phyloP scores from a whole-genome alignment of 2,888 invertebrate species.

The Torymus texanus region DNA sequence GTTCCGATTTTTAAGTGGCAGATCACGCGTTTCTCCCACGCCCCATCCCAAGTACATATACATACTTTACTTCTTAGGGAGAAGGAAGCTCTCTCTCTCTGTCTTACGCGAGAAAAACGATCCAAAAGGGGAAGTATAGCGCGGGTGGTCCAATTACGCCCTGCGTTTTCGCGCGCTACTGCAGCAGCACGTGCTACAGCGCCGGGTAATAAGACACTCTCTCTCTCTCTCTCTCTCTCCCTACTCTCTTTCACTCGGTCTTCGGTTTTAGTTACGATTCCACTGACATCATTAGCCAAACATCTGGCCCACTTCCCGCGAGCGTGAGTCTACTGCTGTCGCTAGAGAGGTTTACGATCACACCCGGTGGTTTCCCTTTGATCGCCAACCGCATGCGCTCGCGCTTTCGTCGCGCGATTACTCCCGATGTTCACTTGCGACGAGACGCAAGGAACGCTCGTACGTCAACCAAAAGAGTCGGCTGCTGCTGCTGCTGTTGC shows the following conservation, averaged over 20 bases:
- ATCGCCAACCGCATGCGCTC: slow-evolving; percentile 50
- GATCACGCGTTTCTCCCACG: slow-evolving; percentile 7
- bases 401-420: slow-evolving; percentile 48
- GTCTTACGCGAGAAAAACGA: slow-evolving; percentile 10
- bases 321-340: too few species aligned
- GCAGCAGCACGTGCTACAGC: slow-evolving; percentile 67
- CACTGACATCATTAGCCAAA: slow-evolving; percentile 76
- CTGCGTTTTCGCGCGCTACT: slow-evolving; percentile 68
- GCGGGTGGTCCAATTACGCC: slow-evolving; percentile 75
- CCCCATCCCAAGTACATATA: too few species aligned
- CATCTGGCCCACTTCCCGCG: slow-evolving; percentile 71
- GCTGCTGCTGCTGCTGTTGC: background rate
- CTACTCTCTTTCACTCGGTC: slow-evolving; percentile 17
- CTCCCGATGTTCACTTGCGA: background rate
- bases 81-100: slow-evolving; percentile 31
- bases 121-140: slow-evolving; percentile 38
- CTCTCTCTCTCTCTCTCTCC: slow-evolving; percentile 18
- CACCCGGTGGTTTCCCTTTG: slow-evolving; percentile 55
- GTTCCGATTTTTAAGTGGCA: slow-evolving; percentile 26
- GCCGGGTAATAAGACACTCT: slow-evolving; percentile 72
- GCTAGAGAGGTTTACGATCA: slow-evolving; percentile 56
- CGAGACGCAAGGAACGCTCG: background rate
- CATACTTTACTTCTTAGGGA: slow-evolving; percentile 56
- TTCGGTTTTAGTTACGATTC: slow-evolving; percentile 73
- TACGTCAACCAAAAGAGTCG: background rate